Evolutionary conservation across 2,888 invertebrate genomes (phyloP), one percentile per base, ranked within the genome.

Genomic region (Elegia similella): DNA sequence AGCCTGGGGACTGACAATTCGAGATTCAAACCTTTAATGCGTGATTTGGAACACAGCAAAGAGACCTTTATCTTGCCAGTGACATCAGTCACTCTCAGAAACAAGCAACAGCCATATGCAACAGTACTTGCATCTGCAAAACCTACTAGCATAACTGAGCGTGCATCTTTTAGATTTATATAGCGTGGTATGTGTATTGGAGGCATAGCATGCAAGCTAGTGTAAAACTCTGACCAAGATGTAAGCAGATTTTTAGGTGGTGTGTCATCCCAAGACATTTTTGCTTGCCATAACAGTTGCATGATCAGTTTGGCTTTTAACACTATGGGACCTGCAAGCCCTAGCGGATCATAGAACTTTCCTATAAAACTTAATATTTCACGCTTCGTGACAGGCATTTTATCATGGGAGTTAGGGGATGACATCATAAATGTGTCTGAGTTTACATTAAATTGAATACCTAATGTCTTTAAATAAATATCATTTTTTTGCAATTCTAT

Each of bases 291-390:
- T 2, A 54, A 17, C 7, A 57, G 15, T 47, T 67, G 67, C 60
- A 67, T 60, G 3, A 60, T 48, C 12, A 60, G 12, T 44, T 67
- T 65, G 1, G 62, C 63, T 6, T 29, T 6, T 1, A 62, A 60
- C 12, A 66, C 16, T 7, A 64, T 52, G 6, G 64, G 67, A 8
- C 64, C 62, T 30, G 61, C 57, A 0, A 67, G 32, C 10, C 64
- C 64, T 1, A 67, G 52, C 1, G 62, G 65, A 16, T 65, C 63
- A 58, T 58, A 64, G 6, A 65, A 60, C 52, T 60, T 61, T 1
- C 66, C 58, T 10, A 66, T 60, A 50, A 60, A 67, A 44, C 62
- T 64, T 2, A 67, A 44, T 10, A 64, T 46, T 50, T 57, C 17
- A 32, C 65, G 48, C 56, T 65, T 65, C 12, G 64, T 56, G 10